phyloP scores from a whole-genome alignment of 1,140 invertebrate genomes.

The Ostrea denselamellosa region DNA sequence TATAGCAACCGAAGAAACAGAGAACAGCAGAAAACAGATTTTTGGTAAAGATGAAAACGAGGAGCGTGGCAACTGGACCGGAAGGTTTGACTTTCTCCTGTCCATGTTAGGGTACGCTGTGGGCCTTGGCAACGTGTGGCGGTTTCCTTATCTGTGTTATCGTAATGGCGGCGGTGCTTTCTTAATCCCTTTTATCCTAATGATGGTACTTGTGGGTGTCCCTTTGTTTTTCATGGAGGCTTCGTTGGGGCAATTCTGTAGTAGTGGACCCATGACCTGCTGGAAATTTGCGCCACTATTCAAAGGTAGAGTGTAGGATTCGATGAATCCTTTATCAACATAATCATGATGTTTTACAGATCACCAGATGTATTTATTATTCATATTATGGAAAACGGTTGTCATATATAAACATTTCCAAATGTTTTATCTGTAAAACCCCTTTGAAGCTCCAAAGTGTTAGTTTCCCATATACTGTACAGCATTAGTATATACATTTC shows the following conservation, averaged over 20 bases:
- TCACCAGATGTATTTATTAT: too few species aligned
- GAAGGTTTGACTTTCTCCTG: conserved; percentile 93
- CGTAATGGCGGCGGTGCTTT: conserved; percentile 82
- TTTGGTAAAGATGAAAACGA: conserved; percentile 72
- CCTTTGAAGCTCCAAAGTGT: too few species aligned
- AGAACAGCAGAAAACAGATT: conserved; percentile 59
- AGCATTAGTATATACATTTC: too few species aligned
- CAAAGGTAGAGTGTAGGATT: conserved; percentile 82
- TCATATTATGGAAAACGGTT: too few species aligned
- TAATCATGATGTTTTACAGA: conserved; percentile 9
- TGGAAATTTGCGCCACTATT: conserved; percentile 90
- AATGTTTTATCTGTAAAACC: too few species aligned
- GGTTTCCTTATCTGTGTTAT: conserved; percentile 87
- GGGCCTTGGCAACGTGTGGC: conserved; percentile 94
- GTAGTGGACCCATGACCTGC: conserved; percentile 87
- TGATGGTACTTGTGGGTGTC: conserved; percentile 84
- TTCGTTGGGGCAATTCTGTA: conserved; percentile 88
- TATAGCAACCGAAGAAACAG: conserved; percentile 55
- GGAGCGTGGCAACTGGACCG: conserved; percentile 91
- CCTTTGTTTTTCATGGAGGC: conserved; percentile 89
- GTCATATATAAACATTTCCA: too few species aligned
- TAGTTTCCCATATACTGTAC: too few species aligned
- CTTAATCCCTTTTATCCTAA: conserved; percentile 84
- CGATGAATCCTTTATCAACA: conserved; percentile 52
- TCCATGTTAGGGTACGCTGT: conserved; percentile 94